Conservation (phyloP, 2,113 vertebrate species). For the Vulpes vulpes region DNA sequence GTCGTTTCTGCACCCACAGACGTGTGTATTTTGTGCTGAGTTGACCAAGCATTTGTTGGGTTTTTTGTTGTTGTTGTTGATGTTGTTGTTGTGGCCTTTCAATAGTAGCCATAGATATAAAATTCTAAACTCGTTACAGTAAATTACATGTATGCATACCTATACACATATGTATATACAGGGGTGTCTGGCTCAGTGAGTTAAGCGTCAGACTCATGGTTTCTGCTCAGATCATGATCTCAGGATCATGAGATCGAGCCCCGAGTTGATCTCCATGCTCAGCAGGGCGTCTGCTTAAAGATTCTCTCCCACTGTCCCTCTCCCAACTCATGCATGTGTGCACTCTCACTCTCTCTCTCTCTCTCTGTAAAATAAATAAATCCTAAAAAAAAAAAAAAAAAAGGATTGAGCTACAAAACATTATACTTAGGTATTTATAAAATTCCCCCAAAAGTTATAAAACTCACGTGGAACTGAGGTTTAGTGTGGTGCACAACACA, state of each 20-base stretch:
- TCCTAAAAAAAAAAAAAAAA: not conserved
- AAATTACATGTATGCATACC: not conserved
- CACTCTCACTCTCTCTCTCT: not conserved
- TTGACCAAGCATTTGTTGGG: not conserved
- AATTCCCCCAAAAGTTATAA: slow-evolving; percentile 16
- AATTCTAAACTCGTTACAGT: not conserved
- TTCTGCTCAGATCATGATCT: not conserved
- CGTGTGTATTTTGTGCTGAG: not conserved
- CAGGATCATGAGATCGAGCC: not conserved
- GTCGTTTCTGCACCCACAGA: not conserved
- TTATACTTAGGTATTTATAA: not conserved
- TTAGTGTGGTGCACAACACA: not conserved
- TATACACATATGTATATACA: not conserved
- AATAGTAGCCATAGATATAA: not conserved
- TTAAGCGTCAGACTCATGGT: not conserved
- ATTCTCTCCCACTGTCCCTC: not conserved
- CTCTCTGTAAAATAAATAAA: not conserved
- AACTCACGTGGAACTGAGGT: not conserved
- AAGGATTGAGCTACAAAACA: not conserved
- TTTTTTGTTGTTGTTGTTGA: not conserved
- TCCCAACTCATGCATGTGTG: not conserved
- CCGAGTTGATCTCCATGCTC: not conserved
- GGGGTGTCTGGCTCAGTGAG: not conserved
- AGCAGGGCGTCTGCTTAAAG: not conserved
- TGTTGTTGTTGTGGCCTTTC: not conserved